Evolutionary conservation across 23 tunicate species (phyloP), one percentile per base, ranked within the genome.

Genomic region (Halocynthia aurantium): DNA sequence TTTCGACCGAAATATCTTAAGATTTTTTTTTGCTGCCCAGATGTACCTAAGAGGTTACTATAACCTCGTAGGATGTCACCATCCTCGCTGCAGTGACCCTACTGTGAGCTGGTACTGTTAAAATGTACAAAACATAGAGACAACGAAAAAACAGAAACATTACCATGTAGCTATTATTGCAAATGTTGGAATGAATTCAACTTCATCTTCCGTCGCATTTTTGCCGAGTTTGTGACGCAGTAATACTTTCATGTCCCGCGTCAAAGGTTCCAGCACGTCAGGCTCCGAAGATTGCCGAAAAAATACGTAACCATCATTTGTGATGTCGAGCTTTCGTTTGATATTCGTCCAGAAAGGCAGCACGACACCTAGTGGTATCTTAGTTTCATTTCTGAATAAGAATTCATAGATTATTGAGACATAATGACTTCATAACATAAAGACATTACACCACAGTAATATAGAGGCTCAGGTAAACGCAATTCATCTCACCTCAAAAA

Each of bases 341-440:
- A 74, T 56, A 20, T 74, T 54, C 9, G 78, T 74, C 78, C 78
- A 74, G 64, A 74, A 74, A 13, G 78, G 78, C n/a, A 64, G 64
- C 19, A 74, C 18, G 13, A 74, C 78, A 31, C 44, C 44, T 31
- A 31, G 44, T 31, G 44, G 44, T 31, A 31, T 31, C 44, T 31
- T 31, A 31, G 44, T 31, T 31, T 31, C 44, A 31, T 31, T 31
- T 31, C 44, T 31, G 44, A 31, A 31, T 31, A 31, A 31, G 44
- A 31, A 31, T 31, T 31, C 44, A 31, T 31, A 31, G 4, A 31
- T 31, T 0, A 31, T 31, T 31, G 44, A 31, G 44, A 31, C 4
- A 31, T 31, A 31, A 0, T 31, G 44, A 31, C 44, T 31, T 31
- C 44, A 31, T 31, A 31, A 31, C 44, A 31, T 31, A 31, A n/a